A percentile compares a stretch with the other conserved stretches of the same genome.
phyloP scores from a whole-genome alignment of 2,113 vertebrate species.

The Sander lucioperca region DNA sequence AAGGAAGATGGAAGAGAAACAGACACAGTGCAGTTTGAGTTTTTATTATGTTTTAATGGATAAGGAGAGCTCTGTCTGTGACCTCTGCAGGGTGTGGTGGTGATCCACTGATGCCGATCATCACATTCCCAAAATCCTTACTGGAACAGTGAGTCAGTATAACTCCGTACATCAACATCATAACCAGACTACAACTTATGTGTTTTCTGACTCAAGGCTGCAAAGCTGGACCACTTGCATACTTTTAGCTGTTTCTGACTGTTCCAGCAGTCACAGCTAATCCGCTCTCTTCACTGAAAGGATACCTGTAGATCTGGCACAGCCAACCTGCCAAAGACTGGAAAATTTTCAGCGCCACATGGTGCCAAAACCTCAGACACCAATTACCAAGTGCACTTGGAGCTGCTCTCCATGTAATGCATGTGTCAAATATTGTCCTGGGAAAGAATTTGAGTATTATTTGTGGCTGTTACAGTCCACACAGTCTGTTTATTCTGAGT shows the following conservation, averaged over 20 bases:
- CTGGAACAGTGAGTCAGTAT: slow-evolving; percentile 76
- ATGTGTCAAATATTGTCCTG: slow-evolving; percentile 50
- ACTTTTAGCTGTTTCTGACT: slow-evolving; percentile 22
- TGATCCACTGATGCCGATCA: slow-evolving; percentile 29
- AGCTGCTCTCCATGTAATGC: slow-evolving; percentile 39
- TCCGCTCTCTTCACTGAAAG: slow-evolving; percentile 17
- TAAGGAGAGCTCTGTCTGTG: slow-evolving; percentile 38
- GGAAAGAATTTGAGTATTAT: slow-evolving; percentile 58
- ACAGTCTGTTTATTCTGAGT: slow-evolving; percentile 59
- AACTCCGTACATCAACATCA: slow-evolving; percentile 46
- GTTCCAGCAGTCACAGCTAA: slow-evolving; percentile 27
- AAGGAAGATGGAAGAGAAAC: neutral
- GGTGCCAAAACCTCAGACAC: slow-evolving; percentile 68
- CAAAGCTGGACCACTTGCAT: neutral
- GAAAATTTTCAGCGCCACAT: slow-evolving; percentile 32
- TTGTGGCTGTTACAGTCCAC: slow-evolving; percentile 43
- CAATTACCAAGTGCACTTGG: slow-evolving; percentile 43
- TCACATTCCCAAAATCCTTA: slow-evolving; percentile 26
- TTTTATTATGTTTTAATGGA: slow-evolving; percentile 34
- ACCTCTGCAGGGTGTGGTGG: slow-evolving; percentile 37
- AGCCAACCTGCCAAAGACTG: slow-evolving; percentile 24
- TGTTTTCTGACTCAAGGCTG: slow-evolving; percentile 37
- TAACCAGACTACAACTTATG: slow-evolving; percentile 19
- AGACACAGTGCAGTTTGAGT: neutral
- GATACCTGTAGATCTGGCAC: slow-evolving; percentile 51